Conservation (phyloP, 2,888 invertebrate genomes). For the Prosopocoilus inquinatus region DNA sequence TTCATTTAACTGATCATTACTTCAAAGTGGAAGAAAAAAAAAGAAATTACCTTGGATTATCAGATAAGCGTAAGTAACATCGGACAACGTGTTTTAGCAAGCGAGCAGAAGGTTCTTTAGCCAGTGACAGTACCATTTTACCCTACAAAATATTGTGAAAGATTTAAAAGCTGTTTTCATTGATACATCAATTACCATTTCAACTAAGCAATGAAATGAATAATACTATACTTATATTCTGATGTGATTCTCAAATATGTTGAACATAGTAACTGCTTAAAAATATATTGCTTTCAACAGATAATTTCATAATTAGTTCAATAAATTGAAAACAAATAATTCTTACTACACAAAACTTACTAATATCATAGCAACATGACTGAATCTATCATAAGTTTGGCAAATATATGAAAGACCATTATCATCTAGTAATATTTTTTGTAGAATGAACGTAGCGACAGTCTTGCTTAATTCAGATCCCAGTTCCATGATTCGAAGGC, state of each 20-base stretch:
- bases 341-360: conserved; percentile 53
- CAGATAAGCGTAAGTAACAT: conserved; percentile 94
- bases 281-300: too few species aligned
- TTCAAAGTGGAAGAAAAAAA: neutral
- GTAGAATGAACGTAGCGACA: conserved; percentile 98
- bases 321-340: too few species aligned
- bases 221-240: too few species aligned
- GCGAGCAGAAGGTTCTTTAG: conserved; percentile 95
- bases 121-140: conserved; percentile 96
- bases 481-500: conserved; percentile 98
- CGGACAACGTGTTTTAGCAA: conserved; percentile 97
- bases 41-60: conserved; percentile 78
- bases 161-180: neutral
- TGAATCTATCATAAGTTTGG: conserved; percentile 98
- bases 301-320: neutral
- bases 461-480: conserved; percentile 99
- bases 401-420: conserved; percentile 98
- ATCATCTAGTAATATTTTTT: conserved; percentile 97
- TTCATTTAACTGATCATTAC: too few species aligned
- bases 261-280: too few species aligned
- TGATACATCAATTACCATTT: too few species aligned
- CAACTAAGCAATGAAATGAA: too few species aligned
- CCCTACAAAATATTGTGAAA: conserved; percentile 58
- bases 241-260: too few species aligned
- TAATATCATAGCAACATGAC: conserved; percentile 98